phyloP scores from a whole-genome alignment of 2,113 vertebrate genomes.

The Gambusia affinis region DNA sequence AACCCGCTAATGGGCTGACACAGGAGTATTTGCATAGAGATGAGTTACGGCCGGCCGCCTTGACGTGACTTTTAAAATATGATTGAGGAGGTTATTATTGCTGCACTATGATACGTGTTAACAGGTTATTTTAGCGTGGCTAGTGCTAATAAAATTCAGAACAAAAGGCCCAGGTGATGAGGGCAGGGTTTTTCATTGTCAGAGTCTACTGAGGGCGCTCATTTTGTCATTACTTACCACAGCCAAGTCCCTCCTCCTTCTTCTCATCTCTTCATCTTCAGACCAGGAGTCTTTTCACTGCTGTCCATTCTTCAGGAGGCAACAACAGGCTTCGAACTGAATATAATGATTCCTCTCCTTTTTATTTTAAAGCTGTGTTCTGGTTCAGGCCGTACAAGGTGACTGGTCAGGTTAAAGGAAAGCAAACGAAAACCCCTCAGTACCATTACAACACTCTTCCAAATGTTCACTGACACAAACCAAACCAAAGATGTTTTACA shows the following conservation, averaged over 20 bases:
- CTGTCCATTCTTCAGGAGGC: constrained; percentile 48
- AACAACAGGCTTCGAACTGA: constrained; percentile 57
- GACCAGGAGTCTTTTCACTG: constrained; percentile 10
- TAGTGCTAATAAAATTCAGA: constrained; percentile 81
- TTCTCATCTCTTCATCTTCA: neutral
- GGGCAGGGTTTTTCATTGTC: constrained; percentile 69
- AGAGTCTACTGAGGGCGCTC: constrained; percentile 73
- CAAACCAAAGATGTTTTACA: neutral
- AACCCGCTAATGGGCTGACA: constrained; percentile 92
- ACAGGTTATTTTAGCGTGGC: constrained; percentile 82
- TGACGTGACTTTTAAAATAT: constrained; percentile 97
- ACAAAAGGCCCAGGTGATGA: constrained; percentile 74
- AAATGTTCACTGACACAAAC: neutral
- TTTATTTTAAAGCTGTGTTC: constrained; percentile 16
- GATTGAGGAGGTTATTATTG: constrained; percentile 93
- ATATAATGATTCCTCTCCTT: constrained; percentile 33
- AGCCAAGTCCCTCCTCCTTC: neutral
- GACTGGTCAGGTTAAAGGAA: neutral
- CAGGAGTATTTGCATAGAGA: constrained; percentile 95
- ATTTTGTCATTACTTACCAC: constrained; percentile 77
- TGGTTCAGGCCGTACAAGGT: neutral
- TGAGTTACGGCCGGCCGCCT: constrained; percentile 85
- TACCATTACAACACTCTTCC: neutral
- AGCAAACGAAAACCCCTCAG: neutral
- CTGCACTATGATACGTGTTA: constrained; percentile 83